Evolutionary conservation across 2,888 invertebrate species (phyloP).

Genomic region (Lymantria dispar): DNA sequence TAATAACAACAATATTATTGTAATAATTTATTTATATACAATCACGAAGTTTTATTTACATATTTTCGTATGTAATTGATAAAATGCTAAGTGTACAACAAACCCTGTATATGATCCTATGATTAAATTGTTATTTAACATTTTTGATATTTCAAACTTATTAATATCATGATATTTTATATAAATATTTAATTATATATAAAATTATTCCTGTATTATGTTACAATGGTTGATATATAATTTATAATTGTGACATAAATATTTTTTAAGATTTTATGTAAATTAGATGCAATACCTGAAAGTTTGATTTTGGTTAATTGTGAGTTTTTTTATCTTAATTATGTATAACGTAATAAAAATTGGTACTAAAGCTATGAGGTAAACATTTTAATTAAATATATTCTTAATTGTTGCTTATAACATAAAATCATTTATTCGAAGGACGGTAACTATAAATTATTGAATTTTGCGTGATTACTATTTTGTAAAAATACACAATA

Average conservation of each 20-base stretch:
- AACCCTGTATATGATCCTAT: conserved; percentile 51
- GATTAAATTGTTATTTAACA: conserved; percentile 15
- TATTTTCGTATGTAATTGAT: conserved; percentile 19
- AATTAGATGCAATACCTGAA: conserved; percentile 8
- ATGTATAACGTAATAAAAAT: conserved; percentile 1
- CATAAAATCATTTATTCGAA: conserved; percentile 25
- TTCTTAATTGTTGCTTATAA: conserved; percentile 8
- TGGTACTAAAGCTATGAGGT: conserved; percentile 29
- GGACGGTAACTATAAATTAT: conserved; percentile 37
- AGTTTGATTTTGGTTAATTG: conserved; percentile 6
- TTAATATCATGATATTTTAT: conserved; percentile 6
- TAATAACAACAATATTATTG: conserved; percentile 15
- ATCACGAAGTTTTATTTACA: conserved; percentile 27
- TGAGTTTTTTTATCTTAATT: not conserved
- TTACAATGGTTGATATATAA: conserved; percentile 4
- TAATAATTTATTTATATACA: conserved; percentile 17
- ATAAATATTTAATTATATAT: not conserved
- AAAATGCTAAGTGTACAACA: conserved; percentile 34
- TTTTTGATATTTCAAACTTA: conserved; percentile 6
- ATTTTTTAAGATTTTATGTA: not conserved
- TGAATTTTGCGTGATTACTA: not conserved
- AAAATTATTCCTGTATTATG: not conserved
- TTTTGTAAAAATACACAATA: not conserved
- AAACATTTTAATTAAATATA: conserved; percentile 18
- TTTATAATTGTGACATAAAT: not conserved